phyloP scores from a whole-genome alignment of 2,113 vertebrate genomes.

The Pica pica region DNA sequence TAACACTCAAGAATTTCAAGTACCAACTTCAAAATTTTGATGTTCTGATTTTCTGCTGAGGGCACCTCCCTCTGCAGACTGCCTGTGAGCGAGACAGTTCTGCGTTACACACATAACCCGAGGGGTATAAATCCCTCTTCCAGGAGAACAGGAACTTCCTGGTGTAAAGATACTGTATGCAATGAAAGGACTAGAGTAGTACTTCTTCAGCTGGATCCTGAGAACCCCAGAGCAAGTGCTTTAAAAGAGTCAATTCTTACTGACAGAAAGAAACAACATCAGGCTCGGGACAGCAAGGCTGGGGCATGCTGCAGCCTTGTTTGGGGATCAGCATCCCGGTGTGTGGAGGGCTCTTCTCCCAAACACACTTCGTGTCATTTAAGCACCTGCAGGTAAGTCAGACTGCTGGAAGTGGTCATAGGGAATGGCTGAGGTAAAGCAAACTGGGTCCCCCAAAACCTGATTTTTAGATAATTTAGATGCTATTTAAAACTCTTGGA shows the following conservation, averaged over 20 bases:
- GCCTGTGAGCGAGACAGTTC: not conserved
- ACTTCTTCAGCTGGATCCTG: not conserved
- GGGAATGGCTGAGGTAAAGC: not conserved
- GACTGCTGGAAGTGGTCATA: not conserved
- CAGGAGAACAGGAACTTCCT: not conserved
- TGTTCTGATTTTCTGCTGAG: not conserved
- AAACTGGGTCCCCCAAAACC: not conserved
- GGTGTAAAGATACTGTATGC: not conserved
- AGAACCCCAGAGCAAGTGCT: not conserved
- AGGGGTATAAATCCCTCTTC: not conserved
- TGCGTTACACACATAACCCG: rapidly evolving
- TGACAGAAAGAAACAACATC: not conserved
- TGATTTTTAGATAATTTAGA: not conserved
- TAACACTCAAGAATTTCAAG: not conserved
- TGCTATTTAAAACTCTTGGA: not conserved
- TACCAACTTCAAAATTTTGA: not conserved
- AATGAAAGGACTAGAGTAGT: not conserved
- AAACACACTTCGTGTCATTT: not conserved
- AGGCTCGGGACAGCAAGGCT: not conserved
- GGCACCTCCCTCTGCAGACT: not conserved
- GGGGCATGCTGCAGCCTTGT: not conserved
- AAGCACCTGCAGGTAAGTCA: not conserved
- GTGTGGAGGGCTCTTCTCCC: not conserved
- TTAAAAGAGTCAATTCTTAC: not conserved
- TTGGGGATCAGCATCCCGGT: not conserved